Percentiles rank a stretch among this genome's conserved stretches.
Evolutionary conservation across 2,113 vertebrate genomes (phyloP).

Genomic region (Erythrocercus mccallii): DNA sequence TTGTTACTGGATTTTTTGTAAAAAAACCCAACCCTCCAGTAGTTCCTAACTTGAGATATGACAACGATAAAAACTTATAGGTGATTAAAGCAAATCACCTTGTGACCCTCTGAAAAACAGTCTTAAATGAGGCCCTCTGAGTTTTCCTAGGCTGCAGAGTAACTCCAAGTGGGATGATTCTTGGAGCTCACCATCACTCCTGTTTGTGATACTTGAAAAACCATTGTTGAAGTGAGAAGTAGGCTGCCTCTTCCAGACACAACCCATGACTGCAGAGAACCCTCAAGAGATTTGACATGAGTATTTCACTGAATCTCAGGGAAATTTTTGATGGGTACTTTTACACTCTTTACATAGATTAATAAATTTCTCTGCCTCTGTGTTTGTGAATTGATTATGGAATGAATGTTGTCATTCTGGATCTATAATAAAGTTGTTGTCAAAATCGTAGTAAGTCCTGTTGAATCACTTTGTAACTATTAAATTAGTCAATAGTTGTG

Average conservation of each 20-base stretch:
- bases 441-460: background rate
- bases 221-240: background rate
- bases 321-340: background rate
- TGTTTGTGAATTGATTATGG: background rate
- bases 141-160: background rate
- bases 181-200: background rate
- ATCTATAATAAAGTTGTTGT: background rate
- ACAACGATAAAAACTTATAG: background rate
- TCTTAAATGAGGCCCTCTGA: background rate
- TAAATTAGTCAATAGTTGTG: background rate
- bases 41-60: no score
- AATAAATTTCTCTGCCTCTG: background rate
- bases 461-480: background rate
- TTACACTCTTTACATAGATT: accelerated
- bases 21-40: background rate
- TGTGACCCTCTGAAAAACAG: background rate
- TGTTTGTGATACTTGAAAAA: background rate
- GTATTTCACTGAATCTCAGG: background rate
- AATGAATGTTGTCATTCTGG: background rate
- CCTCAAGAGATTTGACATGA: background rate
- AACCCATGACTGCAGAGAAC: background rate
- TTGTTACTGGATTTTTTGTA: background rate
- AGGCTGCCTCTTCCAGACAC: background rate
- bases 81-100: no score
- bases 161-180: background rate